Percentiles rank a stretch among this genome's conserved stretches.
These are phyloP conservation scores for Rhinella marina DNA, from an alignment of 2,797 vertebrate species.

Conservation along the genomic window DNA sequence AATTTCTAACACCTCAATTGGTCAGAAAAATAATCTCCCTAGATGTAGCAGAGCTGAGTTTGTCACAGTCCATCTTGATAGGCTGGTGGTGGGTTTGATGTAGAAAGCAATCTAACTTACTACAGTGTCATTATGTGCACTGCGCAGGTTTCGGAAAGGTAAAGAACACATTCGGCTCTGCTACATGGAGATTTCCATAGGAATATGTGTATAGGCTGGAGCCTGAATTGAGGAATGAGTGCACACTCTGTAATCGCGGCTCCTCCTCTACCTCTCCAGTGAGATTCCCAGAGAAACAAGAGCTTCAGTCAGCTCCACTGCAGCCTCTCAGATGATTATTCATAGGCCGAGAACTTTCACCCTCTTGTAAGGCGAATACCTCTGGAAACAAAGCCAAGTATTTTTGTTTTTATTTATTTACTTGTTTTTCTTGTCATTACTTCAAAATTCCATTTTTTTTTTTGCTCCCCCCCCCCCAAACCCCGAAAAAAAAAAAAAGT, in stretches of 20 bases:
- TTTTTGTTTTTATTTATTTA: constrained; percentile 54
- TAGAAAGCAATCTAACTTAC: neutral
- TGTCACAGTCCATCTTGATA: neutral
- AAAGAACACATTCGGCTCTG: neutral
- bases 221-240: constrained; percentile 38
- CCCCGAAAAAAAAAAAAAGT: neutral
- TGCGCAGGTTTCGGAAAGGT: neutral
- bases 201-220: neutral
- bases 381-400: constrained; percentile 58
- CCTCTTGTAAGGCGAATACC: constrained; percentile 39
- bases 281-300: constrained; percentile 53
- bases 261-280: constrained; percentile 54
- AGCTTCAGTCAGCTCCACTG: constrained; percentile 50
- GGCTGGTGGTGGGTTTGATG: neutral
- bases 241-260: constrained; percentile 47
- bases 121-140: neutral
- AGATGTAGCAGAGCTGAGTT: neutral
- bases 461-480: neutral
- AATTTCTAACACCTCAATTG: too few species aligned
- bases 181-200: constrained; percentile 42
- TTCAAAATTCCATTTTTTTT: constrained; percentile 40
- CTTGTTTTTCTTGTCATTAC: constrained; percentile 43
- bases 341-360: constrained; percentile 56
- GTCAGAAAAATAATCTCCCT: too few species aligned
- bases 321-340: constrained; percentile 52